A percentile compares a stretch with the other conserved stretches of the same genome.
Evolutionary conservation across 2,113 vertebrate species (phyloP).

Genomic region (Plotosus lineatus): DNA sequence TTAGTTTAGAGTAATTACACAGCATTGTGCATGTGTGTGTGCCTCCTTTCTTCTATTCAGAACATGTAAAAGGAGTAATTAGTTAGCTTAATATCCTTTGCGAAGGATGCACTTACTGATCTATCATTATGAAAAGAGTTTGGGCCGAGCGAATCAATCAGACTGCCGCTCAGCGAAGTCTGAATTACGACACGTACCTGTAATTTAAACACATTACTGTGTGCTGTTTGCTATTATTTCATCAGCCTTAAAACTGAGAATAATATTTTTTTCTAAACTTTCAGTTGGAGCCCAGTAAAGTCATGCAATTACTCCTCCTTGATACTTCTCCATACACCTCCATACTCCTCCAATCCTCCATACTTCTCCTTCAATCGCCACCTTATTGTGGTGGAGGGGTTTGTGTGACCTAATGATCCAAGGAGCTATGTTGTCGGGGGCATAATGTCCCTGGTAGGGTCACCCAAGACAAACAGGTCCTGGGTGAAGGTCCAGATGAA

Average conservation of each 20-base stretch:
- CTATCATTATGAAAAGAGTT: not conserved
- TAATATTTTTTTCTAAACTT: not conserved
- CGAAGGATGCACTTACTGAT: slow-evolving; percentile 28
- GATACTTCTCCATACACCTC: no score
- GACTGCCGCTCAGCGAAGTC: not conserved
- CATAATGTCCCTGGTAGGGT: no score
- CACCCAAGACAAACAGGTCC: no score
- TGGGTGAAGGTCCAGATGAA: no score
- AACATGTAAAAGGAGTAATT: slow-evolving; percentile 36
- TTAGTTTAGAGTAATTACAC: slow-evolving; percentile 38
- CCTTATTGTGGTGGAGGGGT: no score
- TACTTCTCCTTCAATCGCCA: no score
- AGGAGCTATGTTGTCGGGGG: no score
- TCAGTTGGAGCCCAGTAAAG: not conserved
- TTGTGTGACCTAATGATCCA: no score
- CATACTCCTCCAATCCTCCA: no score
- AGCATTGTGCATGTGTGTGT: slow-evolving; percentile 7
- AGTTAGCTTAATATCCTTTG: slow-evolving; percentile 23
- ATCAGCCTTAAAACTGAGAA: not conserved
- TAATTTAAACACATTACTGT: not conserved
- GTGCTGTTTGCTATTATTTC: not conserved
- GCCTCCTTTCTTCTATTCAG: slow-evolving; percentile 16
- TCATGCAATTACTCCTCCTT: no score
- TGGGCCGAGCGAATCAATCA: not conserved
- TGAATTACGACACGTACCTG: not conserved